A percentile compares a stretch with the other conserved stretches of the same genome.
phyloP scores from a whole-genome alignment of 92 coral and sea anemone species.

The Blastomussa wellsi region DNA sequence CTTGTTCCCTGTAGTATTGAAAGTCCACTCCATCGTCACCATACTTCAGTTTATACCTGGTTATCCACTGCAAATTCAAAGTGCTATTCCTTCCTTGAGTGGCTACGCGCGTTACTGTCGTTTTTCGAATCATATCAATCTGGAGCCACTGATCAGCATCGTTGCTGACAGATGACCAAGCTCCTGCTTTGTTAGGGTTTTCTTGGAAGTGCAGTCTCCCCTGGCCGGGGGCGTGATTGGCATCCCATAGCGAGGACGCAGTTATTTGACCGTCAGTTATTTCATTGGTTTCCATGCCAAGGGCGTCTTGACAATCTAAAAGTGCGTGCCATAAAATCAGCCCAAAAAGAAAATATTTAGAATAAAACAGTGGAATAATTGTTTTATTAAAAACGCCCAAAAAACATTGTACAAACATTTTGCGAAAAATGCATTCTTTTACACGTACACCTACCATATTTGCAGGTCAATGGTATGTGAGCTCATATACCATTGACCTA shows the following conservation, averaged over 20 bases:
- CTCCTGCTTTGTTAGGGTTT: not conserved
- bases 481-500: too few relatives aligned
- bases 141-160: conserved; percentile 12
- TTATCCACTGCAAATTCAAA: not conserved
- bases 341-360: not conserved
- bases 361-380: too few relatives aligned
- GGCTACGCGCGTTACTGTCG: conserved; percentile 14
- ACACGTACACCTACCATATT: too few relatives aligned
- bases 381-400: too few relatives aligned
- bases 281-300: conserved; percentile 12
- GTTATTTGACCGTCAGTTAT: conserved; percentile 1
- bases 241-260: conserved; percentile 10
- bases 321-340: not conserved
- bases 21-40: conserved; percentile 6
- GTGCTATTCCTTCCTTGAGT: conserved; percentile 3
- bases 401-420: too few relatives aligned
- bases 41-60: conserved; percentile 8
- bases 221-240: not conserved
- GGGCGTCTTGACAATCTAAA: conserved; percentile 19
- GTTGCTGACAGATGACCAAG: not conserved
- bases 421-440: too few relatives aligned
- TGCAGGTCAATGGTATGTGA: too few relatives aligned
- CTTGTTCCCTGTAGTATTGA: conserved; percentile 6
- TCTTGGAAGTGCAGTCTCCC: not conserved
- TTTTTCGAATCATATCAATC: not conserved